These are phyloP conservation scores for Chydorus sphaericus DNA, from an alignment of 2,888 invertebrate genomes.

Conservation along the genomic window DNA sequence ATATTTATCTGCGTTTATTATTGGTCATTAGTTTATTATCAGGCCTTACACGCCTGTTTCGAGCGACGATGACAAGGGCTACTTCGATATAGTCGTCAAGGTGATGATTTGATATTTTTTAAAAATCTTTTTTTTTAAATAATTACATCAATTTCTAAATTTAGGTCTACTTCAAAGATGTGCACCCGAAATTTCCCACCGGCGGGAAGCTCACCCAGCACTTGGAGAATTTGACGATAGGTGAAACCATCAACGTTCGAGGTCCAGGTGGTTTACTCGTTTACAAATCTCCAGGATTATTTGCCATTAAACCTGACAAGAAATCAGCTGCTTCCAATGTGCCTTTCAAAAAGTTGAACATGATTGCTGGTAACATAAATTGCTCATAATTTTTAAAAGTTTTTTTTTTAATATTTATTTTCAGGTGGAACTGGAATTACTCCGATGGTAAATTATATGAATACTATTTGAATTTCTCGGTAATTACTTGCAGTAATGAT, in stretches of 20 bases:
- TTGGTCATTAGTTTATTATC: slow-evolving; percentile 75
- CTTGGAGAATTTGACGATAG: slow-evolving; percentile 72
- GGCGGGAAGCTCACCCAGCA: slow-evolving; percentile 97
- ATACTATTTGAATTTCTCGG: no score
- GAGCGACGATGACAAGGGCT: slow-evolving; percentile 85
- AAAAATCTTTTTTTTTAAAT: background rate
- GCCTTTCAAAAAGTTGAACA: slow-evolving; percentile 57
- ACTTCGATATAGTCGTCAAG: slow-evolving; percentile 82
- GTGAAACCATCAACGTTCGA: slow-evolving; percentile 83
- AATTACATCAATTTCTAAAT: no score
- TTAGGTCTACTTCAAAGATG: slow-evolving; percentile 87
- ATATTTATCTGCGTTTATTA: slow-evolving; percentile 74
- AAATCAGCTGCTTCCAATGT: slow-evolving; percentile 66
- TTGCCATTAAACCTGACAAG: slow-evolving; percentile 71
- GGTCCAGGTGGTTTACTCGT: slow-evolving; percentile 80
- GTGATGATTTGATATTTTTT: no score
- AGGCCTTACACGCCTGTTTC: slow-evolving; percentile 95
- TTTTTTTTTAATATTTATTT: background rate
- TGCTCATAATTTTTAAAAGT: background rate
- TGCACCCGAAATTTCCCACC: slow-evolving; percentile 92
- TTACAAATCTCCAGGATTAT: slow-evolving; percentile 65
- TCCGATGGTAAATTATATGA: slow-evolving; percentile 76
- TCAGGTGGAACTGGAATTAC: slow-evolving; percentile 82
- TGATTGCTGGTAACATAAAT: slow-evolving; percentile 89
- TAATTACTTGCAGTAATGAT: background rate